A percentile compares a stretch with the other conserved stretches of the same genome.
phyloP scores from a whole-genome alignment of 1,140 invertebrate species.

The Helicoverpa armigera region DNA sequence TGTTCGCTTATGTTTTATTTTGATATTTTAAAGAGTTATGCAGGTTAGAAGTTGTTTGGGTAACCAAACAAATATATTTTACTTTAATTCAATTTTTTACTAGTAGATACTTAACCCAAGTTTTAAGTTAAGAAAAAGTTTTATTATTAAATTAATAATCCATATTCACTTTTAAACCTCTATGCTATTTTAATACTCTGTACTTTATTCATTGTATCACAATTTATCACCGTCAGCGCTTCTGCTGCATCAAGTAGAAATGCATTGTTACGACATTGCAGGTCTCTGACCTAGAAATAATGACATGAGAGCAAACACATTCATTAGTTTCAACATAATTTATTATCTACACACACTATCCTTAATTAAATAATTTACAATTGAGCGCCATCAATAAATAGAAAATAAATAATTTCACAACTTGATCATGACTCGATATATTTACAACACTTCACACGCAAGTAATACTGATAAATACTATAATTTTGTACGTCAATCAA shows the following conservation, averaged over 20 bases:
- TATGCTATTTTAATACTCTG: constrained; percentile 20
- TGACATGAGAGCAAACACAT: constrained; percentile 1
- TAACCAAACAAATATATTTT: too few species aligned
- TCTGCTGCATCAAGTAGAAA: not conserved
- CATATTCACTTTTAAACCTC: not conserved
- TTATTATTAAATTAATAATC: too few species aligned
- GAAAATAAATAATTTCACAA: constrained; percentile 29
- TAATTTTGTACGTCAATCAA: constrained; percentile 70
- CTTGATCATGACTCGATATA: constrained; percentile 5
- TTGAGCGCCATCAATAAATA: constrained; percentile 2
- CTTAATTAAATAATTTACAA: constrained; percentile 33
- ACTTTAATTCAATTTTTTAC: too few species aligned
- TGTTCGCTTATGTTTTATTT: too few species aligned
- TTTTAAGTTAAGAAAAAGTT: too few species aligned
- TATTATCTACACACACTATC: constrained; percentile 30
- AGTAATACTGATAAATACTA: constrained; percentile 67
- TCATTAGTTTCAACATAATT: not conserved
- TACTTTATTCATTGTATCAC: constrained; percentile 9
- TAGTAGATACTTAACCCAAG: too few species aligned
- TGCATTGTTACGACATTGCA: constrained; percentile 20
- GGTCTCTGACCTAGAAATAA: constrained; percentile 37
- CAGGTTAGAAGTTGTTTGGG: too few species aligned
- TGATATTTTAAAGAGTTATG: too few species aligned
- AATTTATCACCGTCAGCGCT: constrained; percentile 30
- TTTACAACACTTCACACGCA: constrained; percentile 35